Evolutionary conservation across 2,113 vertebrate genomes (phyloP), one percentile per base, ranked within the genome.

Genomic region (Leptobrachium ailaonicum): DNA sequence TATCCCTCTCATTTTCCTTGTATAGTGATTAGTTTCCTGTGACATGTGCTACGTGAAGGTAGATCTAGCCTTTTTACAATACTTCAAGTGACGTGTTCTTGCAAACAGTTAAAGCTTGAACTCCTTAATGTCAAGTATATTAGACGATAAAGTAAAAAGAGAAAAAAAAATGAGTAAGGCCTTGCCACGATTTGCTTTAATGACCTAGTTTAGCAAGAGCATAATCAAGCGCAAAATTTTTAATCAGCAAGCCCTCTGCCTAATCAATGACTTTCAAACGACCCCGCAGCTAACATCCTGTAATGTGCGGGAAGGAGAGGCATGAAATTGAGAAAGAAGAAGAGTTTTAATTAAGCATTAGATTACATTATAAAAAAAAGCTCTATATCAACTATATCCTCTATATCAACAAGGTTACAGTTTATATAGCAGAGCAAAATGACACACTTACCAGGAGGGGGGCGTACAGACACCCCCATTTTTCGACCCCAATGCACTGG

Each of bases 401-500:
- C 8, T 47, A 47, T 47, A 8, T 50, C 47, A 50, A 4, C 47
- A 5, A 5, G 47, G 4, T 50, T 50, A 50, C 47, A 2, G 9
- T 60, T 14, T 60, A 11, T 1, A 60, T 60, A 12, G 56, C 77
- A 67, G 0, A 63, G 73, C 47, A 64, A 45, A 14, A 9, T 3
- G 42, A 4, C 44, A 10, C 40, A 32, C 84, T 1, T 70, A 99
- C 98, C 98, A 89, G 92, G 92, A 13, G 98, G 97, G 0, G 96
- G 92, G 73, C 86, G 93, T 83, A 99, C 94, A 64, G 94, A 89
- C 71, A 98, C 86, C 6, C 96, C 95, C 0, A 97, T 97, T 90
- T 98, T 98, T 12, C 96, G 92, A 88, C 96, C 93, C 97, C 97
- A 99, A 54, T 98, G 96, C 73, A 91, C 91, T 44, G 94, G 88